phyloP scores from a whole-genome alignment of 2,888 invertebrate genomes.

The Strigamia maritima region DNA sequence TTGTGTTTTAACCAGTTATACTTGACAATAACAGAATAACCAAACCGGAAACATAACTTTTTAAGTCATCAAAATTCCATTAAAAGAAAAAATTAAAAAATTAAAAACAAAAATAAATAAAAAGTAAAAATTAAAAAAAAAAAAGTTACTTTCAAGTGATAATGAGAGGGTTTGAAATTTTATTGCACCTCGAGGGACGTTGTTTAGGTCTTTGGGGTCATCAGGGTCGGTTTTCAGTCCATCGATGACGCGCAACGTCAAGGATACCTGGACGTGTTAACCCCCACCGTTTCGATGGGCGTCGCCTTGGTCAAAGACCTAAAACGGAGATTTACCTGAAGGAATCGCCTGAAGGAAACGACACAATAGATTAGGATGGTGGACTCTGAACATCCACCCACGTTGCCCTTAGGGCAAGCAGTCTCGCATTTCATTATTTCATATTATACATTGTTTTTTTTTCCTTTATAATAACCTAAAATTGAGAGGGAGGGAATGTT shows the following conservation, averaged over 20 bases:
- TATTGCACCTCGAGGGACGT: slow-evolving; percentile 6
- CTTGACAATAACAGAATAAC: neutral
- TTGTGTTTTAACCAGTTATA: neutral
- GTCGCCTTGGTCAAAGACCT: slow-evolving; percentile 29
- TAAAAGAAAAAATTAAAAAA: too few species aligned
- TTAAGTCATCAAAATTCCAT: neutral
- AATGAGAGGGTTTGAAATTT: neutral
- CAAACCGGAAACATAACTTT: neutral
- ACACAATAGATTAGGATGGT: neutral
- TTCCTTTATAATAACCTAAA: neutral
- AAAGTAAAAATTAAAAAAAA: neutral
- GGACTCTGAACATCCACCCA: neutral
- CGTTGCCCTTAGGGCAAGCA: neutral
- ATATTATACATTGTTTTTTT: neutral
- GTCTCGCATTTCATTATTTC: neutral
- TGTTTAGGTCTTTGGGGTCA: slow-evolving; percentile 16
- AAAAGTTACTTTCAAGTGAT: neutral
- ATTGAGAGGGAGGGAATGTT: neutral
- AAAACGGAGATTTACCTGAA: slow-evolving; percentile 32
- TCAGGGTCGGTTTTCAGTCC: slow-evolving; percentile 21
- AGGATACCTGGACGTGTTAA: slow-evolving; percentile 12
- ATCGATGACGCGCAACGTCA: slow-evolving; percentile 31
- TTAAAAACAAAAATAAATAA: neutral
- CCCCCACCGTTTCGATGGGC: neutral
- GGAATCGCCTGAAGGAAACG: slow-evolving; percentile 20